These are phyloP conservation scores for Orthosia cruda DNA, from an alignment of 2,888 invertebrate genomes.

Conservation along the genomic window DNA sequence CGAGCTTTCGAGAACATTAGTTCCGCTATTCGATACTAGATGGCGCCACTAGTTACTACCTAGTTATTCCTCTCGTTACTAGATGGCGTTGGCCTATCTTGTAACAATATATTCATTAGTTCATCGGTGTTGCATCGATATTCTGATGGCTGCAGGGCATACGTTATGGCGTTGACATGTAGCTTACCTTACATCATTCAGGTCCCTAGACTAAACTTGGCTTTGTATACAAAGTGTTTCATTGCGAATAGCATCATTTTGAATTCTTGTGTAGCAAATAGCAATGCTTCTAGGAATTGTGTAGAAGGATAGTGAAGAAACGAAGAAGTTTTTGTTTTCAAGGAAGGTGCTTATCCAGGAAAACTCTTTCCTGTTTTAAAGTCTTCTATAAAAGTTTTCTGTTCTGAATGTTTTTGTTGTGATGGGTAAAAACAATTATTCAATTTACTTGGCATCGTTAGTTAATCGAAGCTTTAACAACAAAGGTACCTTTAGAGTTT, in stretches of 20 bases:
- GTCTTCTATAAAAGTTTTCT: no score
- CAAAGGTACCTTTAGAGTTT: no score
- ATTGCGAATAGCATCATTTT: constrained; percentile 10
- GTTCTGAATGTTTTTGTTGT: background rate
- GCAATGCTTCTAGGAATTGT: constrained; percentile 3
- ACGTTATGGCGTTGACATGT: background rate
- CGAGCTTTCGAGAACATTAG: no score
- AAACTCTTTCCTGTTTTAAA: background rate
- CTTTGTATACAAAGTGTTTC: constrained; percentile 24
- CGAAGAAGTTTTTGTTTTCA: background rate
- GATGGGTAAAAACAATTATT: no score
- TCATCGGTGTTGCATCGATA: constrained; percentile 24
- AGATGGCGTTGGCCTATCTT: no score
- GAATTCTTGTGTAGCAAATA: background rate
- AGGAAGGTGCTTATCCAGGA: background rate
- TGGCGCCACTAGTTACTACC: no score
- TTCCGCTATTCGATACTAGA: no score
- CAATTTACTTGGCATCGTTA: no score
- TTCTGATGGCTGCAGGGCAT: constrained; percentile 33
- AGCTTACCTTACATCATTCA: constrained; percentile 7
- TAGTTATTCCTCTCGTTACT: no score
- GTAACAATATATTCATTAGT: no score
- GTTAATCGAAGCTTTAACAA: no score
- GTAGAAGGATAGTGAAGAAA: background rate
- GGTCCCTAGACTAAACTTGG: constrained; percentile 3